phyloP scores from a whole-genome alignment of 2,888 invertebrate genomes.

The Allygus modestus region DNA sequence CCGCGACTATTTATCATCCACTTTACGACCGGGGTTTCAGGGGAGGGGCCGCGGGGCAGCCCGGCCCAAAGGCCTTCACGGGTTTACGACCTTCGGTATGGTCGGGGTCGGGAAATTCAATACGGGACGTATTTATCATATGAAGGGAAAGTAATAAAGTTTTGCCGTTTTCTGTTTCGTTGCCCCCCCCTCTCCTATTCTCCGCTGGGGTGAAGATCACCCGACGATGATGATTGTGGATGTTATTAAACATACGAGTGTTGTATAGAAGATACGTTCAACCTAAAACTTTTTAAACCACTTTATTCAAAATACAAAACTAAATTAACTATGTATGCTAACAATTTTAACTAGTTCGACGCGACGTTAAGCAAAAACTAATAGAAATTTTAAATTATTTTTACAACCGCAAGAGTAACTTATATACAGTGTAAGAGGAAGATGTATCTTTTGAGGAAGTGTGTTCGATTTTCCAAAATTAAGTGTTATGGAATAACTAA shows the following conservation, averaged over 20 bases:
- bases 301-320: too few relatives aligned
- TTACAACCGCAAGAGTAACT: too few relatives aligned
- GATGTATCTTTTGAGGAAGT: too few relatives aligned
- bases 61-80: conserved; percentile 46
- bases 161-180: conserved; percentile 34
- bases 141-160: conserved; percentile 52
- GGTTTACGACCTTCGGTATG: conserved; percentile 40
- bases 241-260: too few relatives aligned
- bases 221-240: neutral
- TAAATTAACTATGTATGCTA: too few relatives aligned
- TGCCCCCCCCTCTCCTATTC: neutral
- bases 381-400: too few relatives aligned
- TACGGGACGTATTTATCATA: conserved; percentile 50
- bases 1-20: conserved; percentile 48
- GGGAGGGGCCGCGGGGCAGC: neutral
- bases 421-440: too few relatives aligned
- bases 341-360: too few relatives aligned
- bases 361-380: too few relatives aligned
- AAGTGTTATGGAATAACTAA: too few relatives aligned
- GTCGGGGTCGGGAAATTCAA: conserved; percentile 34
- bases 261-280: neutral
- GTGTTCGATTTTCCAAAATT: too few relatives aligned
- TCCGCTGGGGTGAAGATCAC: neutral
- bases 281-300: too few relatives aligned
- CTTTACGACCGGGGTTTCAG: conserved; percentile 38